These are phyloP conservation scores for Oncorhynchus nerka DNA, from an alignment of 2,113 vertebrate genomes.

Conservation along the genomic window DNA sequence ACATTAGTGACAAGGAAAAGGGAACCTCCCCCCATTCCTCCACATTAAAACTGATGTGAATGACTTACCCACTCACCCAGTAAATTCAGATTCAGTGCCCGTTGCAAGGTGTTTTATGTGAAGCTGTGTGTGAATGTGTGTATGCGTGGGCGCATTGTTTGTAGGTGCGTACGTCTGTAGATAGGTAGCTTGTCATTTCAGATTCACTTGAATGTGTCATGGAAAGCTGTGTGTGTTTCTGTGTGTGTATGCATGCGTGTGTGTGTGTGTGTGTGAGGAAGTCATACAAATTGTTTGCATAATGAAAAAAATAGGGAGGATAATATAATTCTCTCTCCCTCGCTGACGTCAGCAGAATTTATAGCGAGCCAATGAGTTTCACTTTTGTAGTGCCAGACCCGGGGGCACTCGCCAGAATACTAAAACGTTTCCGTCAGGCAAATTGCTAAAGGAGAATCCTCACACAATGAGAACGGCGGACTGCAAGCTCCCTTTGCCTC, in stretches of 20 bases:
- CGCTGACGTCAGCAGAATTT: conserved; percentile 39
- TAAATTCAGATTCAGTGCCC: not conserved
- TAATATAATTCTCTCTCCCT: not conserved
- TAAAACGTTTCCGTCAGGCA: conserved; percentile 28
- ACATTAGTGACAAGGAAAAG: not conserved
- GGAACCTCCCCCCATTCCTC: not conserved
- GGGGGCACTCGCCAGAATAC: conserved; percentile 18
- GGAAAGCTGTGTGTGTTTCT: not conserved
- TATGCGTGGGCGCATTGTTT: not conserved
- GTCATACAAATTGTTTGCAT: not conserved
- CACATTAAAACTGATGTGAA: not conserved
- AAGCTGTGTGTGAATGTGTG: not conserved
- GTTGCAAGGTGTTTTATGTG: not conserved
- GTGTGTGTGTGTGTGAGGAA: not conserved
- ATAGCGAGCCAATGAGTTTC: conserved; percentile 27
- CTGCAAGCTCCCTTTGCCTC: not conserved
- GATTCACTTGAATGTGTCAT: too few species aligned
- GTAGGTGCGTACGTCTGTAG: not conserved
- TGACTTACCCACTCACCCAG: not conserved
- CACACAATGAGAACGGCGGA: not conserved
- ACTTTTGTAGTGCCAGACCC: conserved; percentile 2
- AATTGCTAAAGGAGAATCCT: conserved; percentile 31
- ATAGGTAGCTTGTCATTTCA: not conserved
- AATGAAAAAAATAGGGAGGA: not conserved
- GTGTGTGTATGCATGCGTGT: not conserved